phyloP scores from a whole-genome alignment of 2,888 invertebrate species.

The Palloptera scutellata region DNA sequence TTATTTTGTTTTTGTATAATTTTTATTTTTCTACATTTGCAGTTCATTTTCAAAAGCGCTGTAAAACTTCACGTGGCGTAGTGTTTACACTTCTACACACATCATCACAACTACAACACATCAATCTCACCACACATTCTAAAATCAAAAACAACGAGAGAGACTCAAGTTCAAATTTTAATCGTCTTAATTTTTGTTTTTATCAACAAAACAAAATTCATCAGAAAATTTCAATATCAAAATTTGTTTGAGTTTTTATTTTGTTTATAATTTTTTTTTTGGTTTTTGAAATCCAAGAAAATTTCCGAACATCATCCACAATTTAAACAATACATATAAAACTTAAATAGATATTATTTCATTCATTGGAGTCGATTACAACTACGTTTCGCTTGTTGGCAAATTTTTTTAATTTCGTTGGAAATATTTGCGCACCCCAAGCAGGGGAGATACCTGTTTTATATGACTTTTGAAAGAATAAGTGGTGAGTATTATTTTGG shows the following conservation, averaged over 20 bases:
- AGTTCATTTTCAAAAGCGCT: too few relatives aligned
- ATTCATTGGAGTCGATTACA: neutral
- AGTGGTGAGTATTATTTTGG: constrained; percentile 73
- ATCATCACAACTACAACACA: too few relatives aligned
- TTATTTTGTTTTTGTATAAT: too few relatives aligned
- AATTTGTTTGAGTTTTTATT: neutral
- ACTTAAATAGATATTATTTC: neutral
- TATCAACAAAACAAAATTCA: too few relatives aligned
- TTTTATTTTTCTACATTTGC: too few relatives aligned
- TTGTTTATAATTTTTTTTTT: neutral
- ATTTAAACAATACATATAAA: neutral
- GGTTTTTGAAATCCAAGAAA: neutral
- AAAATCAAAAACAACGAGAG: too few relatives aligned
- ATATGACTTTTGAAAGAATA: constrained; percentile 96
- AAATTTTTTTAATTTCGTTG: neutral
- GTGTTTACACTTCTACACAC: too few relatives aligned
- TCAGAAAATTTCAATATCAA: too few relatives aligned
- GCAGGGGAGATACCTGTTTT: constrained; percentile 70
- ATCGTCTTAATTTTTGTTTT: too few relatives aligned
- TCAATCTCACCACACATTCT: too few relatives aligned
- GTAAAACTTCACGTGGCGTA: too few relatives aligned
- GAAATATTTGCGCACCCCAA: constrained; percentile 55
- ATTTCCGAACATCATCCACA: neutral
- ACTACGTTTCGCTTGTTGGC: neutral
- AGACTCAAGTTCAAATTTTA: too few relatives aligned